Percentiles rank a stretch among this genome's conserved stretches.
Evolutionary conservation across 2,888 invertebrate genomes (phyloP).

Genomic region (Tetramorium bicarinatum): DNA sequence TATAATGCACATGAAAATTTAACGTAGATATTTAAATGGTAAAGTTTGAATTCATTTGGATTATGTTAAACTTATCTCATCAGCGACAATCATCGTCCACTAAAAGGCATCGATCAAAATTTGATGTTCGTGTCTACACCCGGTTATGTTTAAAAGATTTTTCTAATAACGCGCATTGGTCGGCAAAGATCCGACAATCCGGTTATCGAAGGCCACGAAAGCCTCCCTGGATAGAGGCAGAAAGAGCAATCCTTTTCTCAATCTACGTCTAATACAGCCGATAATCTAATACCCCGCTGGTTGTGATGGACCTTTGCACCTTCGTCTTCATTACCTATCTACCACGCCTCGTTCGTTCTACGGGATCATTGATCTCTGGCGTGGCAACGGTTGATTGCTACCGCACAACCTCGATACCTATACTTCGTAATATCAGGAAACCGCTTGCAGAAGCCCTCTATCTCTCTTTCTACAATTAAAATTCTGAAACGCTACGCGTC

Average conservation of each 20-base stretch:
- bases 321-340: constrained; percentile 75
- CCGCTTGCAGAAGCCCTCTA: background rate
- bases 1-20: background rate
- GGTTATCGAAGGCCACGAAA: constrained; percentile 43
- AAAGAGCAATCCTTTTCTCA: constrained; percentile 64
- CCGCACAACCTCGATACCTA: constrained; percentile 40
- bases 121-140: constrained; percentile 36
- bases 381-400: constrained; percentile 60
- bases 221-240: constrained; percentile 58
- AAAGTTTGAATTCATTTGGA: constrained; percentile 7
- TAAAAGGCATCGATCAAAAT: constrained; percentile 22
- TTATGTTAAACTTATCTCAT: background rate
- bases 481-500: constrained; percentile 39
- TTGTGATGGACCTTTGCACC: constrained; percentile 74
- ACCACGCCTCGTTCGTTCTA: constrained; percentile 72
- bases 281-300: constrained; percentile 71
- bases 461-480: constrained; percentile 33
- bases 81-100: constrained; percentile 31
- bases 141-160: constrained; percentile 59
- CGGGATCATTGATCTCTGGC: constrained; percentile 70
- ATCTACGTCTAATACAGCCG: constrained; percentile 70
- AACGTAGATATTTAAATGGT: background rate
- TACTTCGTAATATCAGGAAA: constrained; percentile 25
- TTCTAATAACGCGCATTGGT: constrained; percentile 29
- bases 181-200: constrained; percentile 55